Conservation (phyloP, 1,140 invertebrate species). For the Drosophila miranda region DNA sequence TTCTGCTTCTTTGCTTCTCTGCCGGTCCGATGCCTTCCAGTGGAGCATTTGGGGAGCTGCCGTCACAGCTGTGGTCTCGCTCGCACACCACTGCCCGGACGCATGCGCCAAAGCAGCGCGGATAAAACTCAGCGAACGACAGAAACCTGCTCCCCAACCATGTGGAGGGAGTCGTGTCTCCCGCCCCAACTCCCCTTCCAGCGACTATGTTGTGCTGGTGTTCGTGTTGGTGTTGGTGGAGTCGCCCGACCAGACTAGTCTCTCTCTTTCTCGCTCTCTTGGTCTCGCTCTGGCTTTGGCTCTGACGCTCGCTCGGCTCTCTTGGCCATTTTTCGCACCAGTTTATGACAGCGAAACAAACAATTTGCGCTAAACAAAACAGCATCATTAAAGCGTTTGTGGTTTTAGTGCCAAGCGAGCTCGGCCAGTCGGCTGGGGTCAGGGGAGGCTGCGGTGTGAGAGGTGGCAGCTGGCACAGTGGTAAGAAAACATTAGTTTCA, state of each 20-base stretch:
- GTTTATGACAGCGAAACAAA: constrained; percentile 81
- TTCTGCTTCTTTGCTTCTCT: constrained; percentile 40
- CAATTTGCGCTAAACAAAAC: constrained; percentile 81
- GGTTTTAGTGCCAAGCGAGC: constrained; percentile 73
- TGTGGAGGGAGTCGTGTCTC: constrained; percentile 34
- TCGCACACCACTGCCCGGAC: constrained; percentile 29
- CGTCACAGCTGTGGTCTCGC: constrained; percentile 35
- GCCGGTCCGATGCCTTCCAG: constrained; percentile 46
- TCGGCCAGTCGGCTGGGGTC: constrained; percentile 25
- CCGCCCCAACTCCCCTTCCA: constrained; percentile 8
- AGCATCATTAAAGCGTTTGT: constrained; percentile 82
- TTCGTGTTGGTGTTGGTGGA: constrained; percentile 21
- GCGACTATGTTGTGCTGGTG: not conserved
- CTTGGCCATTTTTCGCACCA: constrained; percentile 79
- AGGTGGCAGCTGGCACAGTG: constrained; percentile 20
- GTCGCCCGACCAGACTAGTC: constrained; percentile 28
- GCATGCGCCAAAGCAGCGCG: constrained; percentile 72
- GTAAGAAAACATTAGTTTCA: not conserved
- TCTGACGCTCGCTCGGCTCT: constrained; percentile 27
- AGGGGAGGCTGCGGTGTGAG: not conserved
- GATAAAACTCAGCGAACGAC: constrained; percentile 27
- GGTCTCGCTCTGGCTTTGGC: constrained; percentile 7
- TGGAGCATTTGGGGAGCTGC: constrained; percentile 21
- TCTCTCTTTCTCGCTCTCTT: constrained; percentile 21
- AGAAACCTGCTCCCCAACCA: constrained; percentile 60